These are phyloP conservation scores for Myotis pilosus DNA, from an alignment of 2,797 vertebrate species.

Conservation along the genomic window DNA sequence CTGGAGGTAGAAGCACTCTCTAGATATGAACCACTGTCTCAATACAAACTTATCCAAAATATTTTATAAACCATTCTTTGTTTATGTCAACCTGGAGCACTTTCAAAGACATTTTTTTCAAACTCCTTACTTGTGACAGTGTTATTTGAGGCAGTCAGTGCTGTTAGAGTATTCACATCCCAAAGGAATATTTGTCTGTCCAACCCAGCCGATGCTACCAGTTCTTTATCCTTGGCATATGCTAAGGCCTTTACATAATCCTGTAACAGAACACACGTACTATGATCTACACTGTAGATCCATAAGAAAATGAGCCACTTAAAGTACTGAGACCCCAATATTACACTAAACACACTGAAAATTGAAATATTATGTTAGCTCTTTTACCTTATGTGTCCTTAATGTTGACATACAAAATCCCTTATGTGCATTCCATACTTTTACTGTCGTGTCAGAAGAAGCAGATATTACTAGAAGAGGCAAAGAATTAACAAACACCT, in stretches of 20 bases:
- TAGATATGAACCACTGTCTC: neutral
- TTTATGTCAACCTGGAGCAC: constrained; percentile 10
- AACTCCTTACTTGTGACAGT: constrained; percentile 96
- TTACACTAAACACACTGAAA: neutral
- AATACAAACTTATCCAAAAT: neutral
- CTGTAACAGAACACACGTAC: constrained; percentile 78
- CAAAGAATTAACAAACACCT: constrained; percentile 51
- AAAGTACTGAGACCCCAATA: neutral
- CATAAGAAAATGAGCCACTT: neutral
- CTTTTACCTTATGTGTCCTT: constrained; percentile 95
- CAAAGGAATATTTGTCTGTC: constrained; percentile 99
- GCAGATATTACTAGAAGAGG: constrained; percentile 95
- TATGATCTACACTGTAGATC: neutral
- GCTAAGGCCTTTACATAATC: constrained; percentile 99
- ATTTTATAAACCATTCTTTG: constrained; percentile 36
- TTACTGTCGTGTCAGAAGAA: constrained; percentile 98
- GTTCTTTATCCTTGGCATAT: constrained; percentile 98
- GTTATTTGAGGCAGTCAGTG: constrained; percentile 99
- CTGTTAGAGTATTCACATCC: constrained; percentile 99
- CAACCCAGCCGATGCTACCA: constrained; percentile 97
- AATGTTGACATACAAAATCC: constrained; percentile 99
- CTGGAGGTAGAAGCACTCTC: constrained; percentile 8
- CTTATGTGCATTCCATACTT: constrained; percentile 99
- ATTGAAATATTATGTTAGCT: neutral
- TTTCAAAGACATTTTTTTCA: constrained; percentile 12